A percentile compares a stretch with the other conserved stretches of the same genome.
phyloP scores from a whole-genome alignment of 2,797 vertebrate species.

The Enteromius viviparus region DNA sequence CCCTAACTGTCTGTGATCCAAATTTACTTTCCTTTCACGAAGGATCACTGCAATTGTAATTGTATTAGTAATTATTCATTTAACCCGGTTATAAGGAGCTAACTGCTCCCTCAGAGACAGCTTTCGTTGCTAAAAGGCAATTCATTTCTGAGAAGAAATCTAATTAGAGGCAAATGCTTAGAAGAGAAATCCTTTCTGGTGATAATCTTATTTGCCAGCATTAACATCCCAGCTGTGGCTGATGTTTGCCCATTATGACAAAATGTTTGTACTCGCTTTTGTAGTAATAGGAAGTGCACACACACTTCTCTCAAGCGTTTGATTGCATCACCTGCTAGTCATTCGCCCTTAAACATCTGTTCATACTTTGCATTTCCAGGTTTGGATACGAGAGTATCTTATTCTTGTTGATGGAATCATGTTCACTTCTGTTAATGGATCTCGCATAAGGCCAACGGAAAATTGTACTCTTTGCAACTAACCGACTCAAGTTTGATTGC shows the following conservation, averaged over 20 bases:
- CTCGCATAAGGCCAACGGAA: neutral
- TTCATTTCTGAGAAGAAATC: slow-evolving; percentile 95
- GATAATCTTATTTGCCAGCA: slow-evolving; percentile 99
- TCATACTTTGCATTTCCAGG: slow-evolving; percentile 53
- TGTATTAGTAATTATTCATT: slow-evolving; percentile 97
- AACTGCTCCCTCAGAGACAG: slow-evolving; percentile 95
- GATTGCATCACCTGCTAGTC: slow-evolving; percentile 59
- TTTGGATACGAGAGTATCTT: slow-evolving; percentile 11
- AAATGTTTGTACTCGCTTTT: slow-evolving; percentile 78
- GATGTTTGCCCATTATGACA: slow-evolving; percentile 92
- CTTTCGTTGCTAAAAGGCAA: slow-evolving; percentile 96
- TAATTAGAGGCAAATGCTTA: slow-evolving; percentile 96
- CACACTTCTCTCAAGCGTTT: slow-evolving; percentile 55
- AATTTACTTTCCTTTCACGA: slow-evolving; percentile 68
- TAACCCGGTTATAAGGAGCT: slow-evolving; percentile 98
- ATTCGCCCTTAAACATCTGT: slow-evolving; percentile 61
- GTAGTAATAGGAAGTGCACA: slow-evolving; percentile 60
- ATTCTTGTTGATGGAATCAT: neutral
- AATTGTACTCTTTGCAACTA: neutral
- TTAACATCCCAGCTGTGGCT: slow-evolving; percentile 97
- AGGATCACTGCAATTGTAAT: slow-evolving; percentile 86
- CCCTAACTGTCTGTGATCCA: slow-evolving; percentile 16
- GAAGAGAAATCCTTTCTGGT: slow-evolving; percentile 91
- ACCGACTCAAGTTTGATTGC: too few species aligned
- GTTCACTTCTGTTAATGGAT: neutral